A percentile compares a stretch with the other conserved stretches of the same genome.
phyloP scores from a whole-genome alignment of 2,797 vertebrate species.

The Tauraco hartlaubi region DNA sequence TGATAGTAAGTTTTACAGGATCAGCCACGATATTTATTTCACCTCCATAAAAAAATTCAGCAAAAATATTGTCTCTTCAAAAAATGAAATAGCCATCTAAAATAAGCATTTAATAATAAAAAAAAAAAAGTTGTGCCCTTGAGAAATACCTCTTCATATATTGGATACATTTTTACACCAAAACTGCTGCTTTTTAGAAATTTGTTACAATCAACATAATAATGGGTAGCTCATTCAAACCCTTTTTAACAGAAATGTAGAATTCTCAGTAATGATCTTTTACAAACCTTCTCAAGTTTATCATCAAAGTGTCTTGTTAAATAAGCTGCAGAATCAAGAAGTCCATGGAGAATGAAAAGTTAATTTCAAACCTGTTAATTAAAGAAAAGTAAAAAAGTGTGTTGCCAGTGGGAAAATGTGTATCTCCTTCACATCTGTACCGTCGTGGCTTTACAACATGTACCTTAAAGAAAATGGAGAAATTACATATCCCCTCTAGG shows the following conservation, averaged over 20 bases:
- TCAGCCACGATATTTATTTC: not conserved
- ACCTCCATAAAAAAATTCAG: not conserved
- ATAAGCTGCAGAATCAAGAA: not conserved
- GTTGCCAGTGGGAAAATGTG: not conserved
- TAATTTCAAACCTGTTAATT: constrained; percentile 53
- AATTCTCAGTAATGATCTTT: not conserved
- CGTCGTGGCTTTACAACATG: not conserved
- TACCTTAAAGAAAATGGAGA: not conserved
- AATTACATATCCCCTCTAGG: not conserved
- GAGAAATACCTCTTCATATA: not conserved
- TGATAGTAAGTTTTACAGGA: not conserved
- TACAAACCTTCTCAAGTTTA: not conserved
- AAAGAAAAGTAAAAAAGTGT: not conserved
- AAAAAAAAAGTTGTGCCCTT: not conserved
- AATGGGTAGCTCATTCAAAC: not conserved
- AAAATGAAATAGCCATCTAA: not conserved
- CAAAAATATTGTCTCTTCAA: not conserved
- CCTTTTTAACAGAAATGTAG: not conserved
- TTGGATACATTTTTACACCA: not conserved
- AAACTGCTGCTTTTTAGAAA: not conserved
- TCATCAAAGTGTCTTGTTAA: constrained; percentile 21
- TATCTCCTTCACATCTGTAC: not conserved
- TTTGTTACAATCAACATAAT: not conserved
- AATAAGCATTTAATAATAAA: not conserved
- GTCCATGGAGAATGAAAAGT: not conserved